Percentiles rank a stretch among this genome's conserved stretches.
These are phyloP conservation scores for Dromiciops gliroides DNA, from an alignment of 2,113 vertebrate species.

Conservation along the genomic window DNA sequence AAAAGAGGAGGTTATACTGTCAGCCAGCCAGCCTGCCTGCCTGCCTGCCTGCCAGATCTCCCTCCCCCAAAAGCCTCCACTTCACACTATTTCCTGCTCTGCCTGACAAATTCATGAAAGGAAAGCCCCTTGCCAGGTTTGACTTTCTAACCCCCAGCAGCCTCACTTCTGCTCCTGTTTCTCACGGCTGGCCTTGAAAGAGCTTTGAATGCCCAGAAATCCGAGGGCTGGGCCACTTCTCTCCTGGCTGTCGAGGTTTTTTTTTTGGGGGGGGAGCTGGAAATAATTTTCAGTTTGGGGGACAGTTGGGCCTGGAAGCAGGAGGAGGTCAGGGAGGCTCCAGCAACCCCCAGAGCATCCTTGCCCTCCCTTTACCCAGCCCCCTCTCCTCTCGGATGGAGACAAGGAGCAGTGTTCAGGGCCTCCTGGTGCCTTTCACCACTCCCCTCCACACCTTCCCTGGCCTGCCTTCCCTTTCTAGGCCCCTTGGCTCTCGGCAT, in stretches of 20 bases:
- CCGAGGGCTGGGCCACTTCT: slow-evolving; percentile 59
- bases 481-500: not conserved
- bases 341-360: not conserved
- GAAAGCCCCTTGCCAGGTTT: not conserved
- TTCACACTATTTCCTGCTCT: not conserved
- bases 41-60: not conserved
- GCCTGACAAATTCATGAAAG: slow-evolving; percentile 25
- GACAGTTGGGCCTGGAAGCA: not conserved
- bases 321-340: no score
- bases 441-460: not conserved
- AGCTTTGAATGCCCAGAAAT: slow-evolving; percentile 76
- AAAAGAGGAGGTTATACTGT: not conserved
- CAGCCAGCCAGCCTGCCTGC: not conserved
- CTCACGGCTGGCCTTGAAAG: slow-evolving; percentile 64
- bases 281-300: not conserved
- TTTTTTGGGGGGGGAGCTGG: not conserved
- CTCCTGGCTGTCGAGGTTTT: not conserved
- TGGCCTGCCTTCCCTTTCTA: not conserved
- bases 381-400: not conserved
- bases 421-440: not conserved
- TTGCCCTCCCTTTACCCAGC: not conserved
- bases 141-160: slow-evolving; percentile 36
- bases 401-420: not conserved
- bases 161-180: slow-evolving; percentile 68
- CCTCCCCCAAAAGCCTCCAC: not conserved